phyloP scores from a whole-genome alignment of 2,888 invertebrate species.

The Dolomedes plantarius region DNA sequence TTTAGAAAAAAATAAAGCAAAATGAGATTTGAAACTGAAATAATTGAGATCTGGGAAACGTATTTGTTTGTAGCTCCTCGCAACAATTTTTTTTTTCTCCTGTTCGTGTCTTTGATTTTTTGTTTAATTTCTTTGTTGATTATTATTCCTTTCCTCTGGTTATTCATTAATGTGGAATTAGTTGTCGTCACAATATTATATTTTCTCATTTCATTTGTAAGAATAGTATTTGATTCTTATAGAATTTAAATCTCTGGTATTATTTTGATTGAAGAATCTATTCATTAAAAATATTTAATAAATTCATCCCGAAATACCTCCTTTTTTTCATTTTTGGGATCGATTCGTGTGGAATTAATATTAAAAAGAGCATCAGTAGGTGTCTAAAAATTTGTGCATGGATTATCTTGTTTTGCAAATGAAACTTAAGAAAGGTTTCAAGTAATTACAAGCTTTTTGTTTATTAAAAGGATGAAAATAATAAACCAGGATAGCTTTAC shows the following conservation, averaged over 20 bases:
- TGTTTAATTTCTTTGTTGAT: background rate
- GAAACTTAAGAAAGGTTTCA: background rate
- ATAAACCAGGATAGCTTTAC: too few species aligned
- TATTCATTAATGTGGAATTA: constrained; percentile 67
- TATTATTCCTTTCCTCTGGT: background rate
- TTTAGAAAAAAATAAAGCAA: constrained; percentile 28
- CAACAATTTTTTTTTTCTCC: background rate
- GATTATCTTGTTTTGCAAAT: background rate
- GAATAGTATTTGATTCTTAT: constrained; percentile 24
- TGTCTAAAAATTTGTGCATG: background rate
- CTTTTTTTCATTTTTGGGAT: background rate
- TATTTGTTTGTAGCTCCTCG: constrained; percentile 47
- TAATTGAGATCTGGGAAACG: constrained; percentile 62
- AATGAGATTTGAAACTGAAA: constrained; percentile 58
- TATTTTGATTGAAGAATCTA: background rate
- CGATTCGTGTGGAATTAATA: background rate
- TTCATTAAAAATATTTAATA: constrained; percentile 13
- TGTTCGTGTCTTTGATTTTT: background rate
- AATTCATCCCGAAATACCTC: background rate
- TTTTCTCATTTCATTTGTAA: constrained; percentile 34
- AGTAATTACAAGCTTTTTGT: background rate
- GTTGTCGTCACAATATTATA: constrained; percentile 46
- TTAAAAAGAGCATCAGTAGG: background rate
- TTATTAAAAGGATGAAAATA: background rate
- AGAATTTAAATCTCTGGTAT: constrained; percentile 2